phyloP scores from a whole-genome alignment of 2,888 invertebrate genomes.

The Melieria picta region DNA sequence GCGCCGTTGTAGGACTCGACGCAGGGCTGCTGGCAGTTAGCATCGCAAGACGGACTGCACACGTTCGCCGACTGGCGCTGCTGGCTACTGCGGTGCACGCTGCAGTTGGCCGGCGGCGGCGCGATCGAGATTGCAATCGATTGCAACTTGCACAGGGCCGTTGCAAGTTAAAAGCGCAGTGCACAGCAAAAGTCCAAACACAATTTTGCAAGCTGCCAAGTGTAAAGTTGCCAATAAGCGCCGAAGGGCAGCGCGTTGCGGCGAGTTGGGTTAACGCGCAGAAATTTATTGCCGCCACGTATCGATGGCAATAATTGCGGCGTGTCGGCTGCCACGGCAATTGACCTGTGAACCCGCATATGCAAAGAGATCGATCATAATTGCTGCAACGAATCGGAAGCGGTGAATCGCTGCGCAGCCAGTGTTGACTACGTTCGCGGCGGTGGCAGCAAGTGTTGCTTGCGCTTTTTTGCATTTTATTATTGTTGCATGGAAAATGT shows the following conservation, averaged over 20 bases:
- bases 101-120: no score
- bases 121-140: no score
- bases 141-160: no score
- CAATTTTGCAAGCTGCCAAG: constrained; percentile 32
- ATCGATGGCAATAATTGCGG: constrained; percentile 31
- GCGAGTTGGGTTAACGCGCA: constrained; percentile 9
- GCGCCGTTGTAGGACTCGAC: not conserved
- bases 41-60: not conserved
- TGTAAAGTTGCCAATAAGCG: constrained; percentile 58
- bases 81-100: no score
- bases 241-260: not conserved
- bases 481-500: constrained; percentile 22
- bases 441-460: no score
- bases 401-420: not conserved
- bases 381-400: constrained; percentile 31
- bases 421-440: constrained; percentile 2
- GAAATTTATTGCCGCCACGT: constrained; percentile 30
- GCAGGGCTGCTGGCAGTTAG: not conserved
- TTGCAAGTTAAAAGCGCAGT: no score
- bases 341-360: constrained; percentile 54
- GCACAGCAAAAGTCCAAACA: constrained; percentile 16
- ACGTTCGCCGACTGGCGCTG: no score
- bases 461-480: no score
- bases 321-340: constrained; percentile 31
- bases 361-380: constrained; percentile 18